Conservation (phyloP, 2,797 vertebrate genomes). For the Myotis planiceps region DNA sequence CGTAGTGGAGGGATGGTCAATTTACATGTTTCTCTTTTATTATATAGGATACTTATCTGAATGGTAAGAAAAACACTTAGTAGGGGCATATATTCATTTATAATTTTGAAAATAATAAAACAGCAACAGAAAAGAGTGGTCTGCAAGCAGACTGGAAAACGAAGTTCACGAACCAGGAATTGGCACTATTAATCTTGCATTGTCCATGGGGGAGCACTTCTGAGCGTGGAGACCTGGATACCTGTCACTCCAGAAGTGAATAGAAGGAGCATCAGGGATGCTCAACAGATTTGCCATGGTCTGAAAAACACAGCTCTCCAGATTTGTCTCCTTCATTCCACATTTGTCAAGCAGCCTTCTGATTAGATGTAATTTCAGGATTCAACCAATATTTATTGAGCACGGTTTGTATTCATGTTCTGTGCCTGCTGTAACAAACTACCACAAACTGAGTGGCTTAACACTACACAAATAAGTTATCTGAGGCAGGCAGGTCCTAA, state of each 20-base stretch:
- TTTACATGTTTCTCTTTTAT: too few relatives aligned
- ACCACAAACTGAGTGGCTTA: neutral
- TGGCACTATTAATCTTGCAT: too few relatives aligned
- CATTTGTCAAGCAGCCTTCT: neutral
- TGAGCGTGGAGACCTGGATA: rapidly evolving
- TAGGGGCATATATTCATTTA: neutral
- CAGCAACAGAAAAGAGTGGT: neutral
- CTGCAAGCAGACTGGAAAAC: neutral
- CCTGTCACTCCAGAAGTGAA: neutral
- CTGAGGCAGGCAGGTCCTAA: neutral
- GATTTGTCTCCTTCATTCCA: neutral
- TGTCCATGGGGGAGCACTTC: neutral
- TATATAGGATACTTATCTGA: neutral
- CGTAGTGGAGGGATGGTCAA: too few relatives aligned
- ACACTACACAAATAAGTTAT: neutral
- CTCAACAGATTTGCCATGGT: neutral
- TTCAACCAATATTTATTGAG: neutral
- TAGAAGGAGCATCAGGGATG: rapidly evolving
- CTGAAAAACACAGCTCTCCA: neutral
- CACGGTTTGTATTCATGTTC: neutral
- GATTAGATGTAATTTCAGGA: neutral
- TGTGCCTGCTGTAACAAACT: neutral
- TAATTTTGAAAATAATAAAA: conserved; percentile 38
- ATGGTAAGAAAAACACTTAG: neutral
- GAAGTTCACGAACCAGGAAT: neutral